Evolutionary conservation across 2,888 invertebrate genomes (phyloP), one percentile per base, ranked within the genome.

Genomic region (Aphodius sticticus): DNA sequence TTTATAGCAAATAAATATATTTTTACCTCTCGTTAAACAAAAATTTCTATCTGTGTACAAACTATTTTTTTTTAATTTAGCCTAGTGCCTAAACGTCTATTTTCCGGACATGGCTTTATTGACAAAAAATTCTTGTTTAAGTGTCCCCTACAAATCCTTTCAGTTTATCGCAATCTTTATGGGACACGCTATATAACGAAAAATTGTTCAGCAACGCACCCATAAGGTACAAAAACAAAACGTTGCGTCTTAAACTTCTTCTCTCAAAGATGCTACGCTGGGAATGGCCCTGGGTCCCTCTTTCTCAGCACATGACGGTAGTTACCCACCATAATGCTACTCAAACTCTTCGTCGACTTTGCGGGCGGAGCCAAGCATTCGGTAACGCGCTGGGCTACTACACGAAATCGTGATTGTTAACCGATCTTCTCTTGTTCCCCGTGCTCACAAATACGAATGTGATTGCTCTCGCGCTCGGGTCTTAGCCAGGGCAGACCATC

Each of bases 151-250:
- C 26, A 26, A 26, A 26, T 26, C 26, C 26, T 26, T 26, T 26
- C 26, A 26, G 26, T 26, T 26, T 26, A 26, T 26, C 26, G 26
- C 26, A 26, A 26, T 26, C 26, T 26, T n/a, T 26, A 26, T 26
- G 26, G 26, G 26, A 26, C 26, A 26, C 26, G 2, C 26, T 26
- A 26, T 26, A 26, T 26, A 26, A 1, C 2, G 3, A 26, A 26
- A 26, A 2, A 53, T 53, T 7, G 9, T 53, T 53, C 53, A 12
- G 9, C 53, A 12, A 53, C 53, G 26, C 26, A 53, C 12, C 12
- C 53, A 53, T 53, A 53, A 53, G 53, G 53, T 53, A 53, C 53
- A 53, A 53, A 53, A 53, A 53, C 53, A 53, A 53, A 53, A 53
- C 53, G 7, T 53, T 53, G 1, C 26, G 26, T 26, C 26, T 26